Percentiles rank a stretch among this genome's conserved stretches.
Conservation (phyloP, 2,888 invertebrate species). For the Parochlus steinenii region DNA sequence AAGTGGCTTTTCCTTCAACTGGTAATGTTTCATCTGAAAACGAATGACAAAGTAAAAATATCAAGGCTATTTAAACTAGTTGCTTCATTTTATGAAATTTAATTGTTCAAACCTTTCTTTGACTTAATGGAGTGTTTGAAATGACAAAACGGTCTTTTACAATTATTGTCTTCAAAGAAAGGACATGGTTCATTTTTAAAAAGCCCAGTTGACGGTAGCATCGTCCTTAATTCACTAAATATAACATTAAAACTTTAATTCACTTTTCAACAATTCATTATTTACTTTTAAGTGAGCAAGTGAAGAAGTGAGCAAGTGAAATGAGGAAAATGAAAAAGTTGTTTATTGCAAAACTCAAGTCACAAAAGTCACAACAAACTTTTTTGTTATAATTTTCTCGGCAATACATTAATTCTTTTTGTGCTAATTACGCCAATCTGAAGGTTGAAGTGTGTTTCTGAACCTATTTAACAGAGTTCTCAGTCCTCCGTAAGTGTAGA, state of each 20-base stretch:
- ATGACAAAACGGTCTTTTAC: conserved; percentile 84
- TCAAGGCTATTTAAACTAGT: conserved; percentile 3
- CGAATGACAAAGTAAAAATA: conserved; percentile 12
- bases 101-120: conserved; percentile 32
- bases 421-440: no score
- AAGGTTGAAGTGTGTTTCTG: no score
- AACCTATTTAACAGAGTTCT: no score
- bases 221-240: conserved; percentile 26
- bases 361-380: no score
- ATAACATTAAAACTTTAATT: not conserved
- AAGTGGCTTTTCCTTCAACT: conserved; percentile 12
- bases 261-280: not conserved
- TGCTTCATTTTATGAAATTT: conserved; percentile 4
- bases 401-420: no score
- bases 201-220: conserved; percentile 82
- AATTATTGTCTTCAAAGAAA: conserved; percentile 60
- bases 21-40: conserved; percentile 19
- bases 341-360: no score
- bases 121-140: conserved; percentile 60
- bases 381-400: no score
- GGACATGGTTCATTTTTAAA: conserved; percentile 78
- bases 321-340: no score
- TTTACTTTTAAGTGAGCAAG: no score
- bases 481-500: no score
- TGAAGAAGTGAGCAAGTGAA: no score